These are phyloP conservation scores for Myotis pilosus DNA, from an alignment of 2,797 vertebrate genomes.

Conservation along the genomic window DNA sequence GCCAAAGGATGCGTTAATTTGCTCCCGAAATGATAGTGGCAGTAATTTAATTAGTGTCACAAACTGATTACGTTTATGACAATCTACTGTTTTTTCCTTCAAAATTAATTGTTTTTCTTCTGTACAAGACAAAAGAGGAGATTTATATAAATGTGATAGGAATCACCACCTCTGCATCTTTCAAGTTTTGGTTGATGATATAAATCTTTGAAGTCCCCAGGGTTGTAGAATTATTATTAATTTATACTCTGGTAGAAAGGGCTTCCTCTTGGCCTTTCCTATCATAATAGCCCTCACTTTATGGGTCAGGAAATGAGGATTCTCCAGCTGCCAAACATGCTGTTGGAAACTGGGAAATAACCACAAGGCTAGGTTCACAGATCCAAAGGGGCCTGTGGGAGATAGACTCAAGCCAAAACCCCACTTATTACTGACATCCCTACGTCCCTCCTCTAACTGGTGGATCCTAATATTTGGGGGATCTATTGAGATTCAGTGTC, in stretches of 20 bases:
- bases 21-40: background rate
- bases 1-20: background rate
- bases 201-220: background rate
- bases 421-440: background rate
- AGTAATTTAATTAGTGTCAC: background rate
- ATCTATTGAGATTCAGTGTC: background rate
- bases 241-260: background rate
- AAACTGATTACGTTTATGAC: slow-evolving; percentile 4
- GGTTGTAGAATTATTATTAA: background rate
- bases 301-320: background rate
- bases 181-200: background rate
- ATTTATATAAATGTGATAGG: background rate
- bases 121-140: background rate
- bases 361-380: background rate
- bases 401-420: background rate
- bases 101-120: slow-evolving; percentile 26
- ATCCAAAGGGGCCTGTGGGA: background rate
- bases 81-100: background rate
- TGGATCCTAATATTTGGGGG: background rate
- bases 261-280: background rate
- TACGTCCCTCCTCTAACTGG: background rate
- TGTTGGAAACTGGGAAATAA: background rate
- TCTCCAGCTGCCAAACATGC: background rate
- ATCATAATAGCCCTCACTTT: background rate
- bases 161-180: background rate